Evolutionary conservation across 2,888 invertebrate species (phyloP).

Genomic region (Perizoma affinitatum): DNA sequence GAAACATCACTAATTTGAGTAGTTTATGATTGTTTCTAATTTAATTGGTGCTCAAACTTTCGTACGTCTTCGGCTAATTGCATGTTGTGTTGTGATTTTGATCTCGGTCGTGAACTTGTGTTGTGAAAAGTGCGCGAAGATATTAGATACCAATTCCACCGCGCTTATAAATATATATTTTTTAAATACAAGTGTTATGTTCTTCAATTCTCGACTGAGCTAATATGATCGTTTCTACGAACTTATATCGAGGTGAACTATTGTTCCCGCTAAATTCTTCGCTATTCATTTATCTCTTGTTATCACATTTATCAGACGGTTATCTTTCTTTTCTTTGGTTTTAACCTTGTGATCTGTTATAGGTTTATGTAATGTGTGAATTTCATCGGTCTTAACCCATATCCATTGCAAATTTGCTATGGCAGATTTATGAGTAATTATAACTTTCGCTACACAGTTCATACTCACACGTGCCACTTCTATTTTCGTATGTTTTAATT

Average conservation of each 20-base stretch:
- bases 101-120: slow-evolving; percentile 21
- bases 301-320: slow-evolving; percentile 61
- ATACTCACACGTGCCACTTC: slow-evolving; percentile 40
- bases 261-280: slow-evolving; percentile 45
- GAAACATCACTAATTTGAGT: slow-evolving; percentile 39
- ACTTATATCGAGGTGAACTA: slow-evolving; percentile 44
- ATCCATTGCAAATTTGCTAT: slow-evolving; percentile 5
- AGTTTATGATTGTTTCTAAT: slow-evolving; percentile 36
- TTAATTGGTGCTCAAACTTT: slow-evolving; percentile 40
- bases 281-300: slow-evolving; percentile 48
- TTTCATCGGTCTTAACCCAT: slow-evolving; percentile 3
- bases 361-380: slow-evolving; percentile 1
- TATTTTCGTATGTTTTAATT: slow-evolving; percentile 46
- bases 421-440: slow-evolving; percentile 26
- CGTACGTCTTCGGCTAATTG: slow-evolving; percentile 27
- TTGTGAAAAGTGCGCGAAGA: slow-evolving; percentile 13
- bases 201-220: slow-evolving; percentile 45
- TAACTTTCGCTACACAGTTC: slow-evolving; percentile 48
- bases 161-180: background rate
- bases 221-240: slow-evolving; percentile 41
- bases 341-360: slow-evolving; percentile 55
- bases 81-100: slow-evolving; percentile 31
- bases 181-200: slow-evolving; percentile 6
- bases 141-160: background rate
- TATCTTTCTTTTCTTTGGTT: slow-evolving; percentile 57